phyloP scores from a whole-genome alignment of 2,888 invertebrate genomes.

The Agonum fuliginosum region DNA sequence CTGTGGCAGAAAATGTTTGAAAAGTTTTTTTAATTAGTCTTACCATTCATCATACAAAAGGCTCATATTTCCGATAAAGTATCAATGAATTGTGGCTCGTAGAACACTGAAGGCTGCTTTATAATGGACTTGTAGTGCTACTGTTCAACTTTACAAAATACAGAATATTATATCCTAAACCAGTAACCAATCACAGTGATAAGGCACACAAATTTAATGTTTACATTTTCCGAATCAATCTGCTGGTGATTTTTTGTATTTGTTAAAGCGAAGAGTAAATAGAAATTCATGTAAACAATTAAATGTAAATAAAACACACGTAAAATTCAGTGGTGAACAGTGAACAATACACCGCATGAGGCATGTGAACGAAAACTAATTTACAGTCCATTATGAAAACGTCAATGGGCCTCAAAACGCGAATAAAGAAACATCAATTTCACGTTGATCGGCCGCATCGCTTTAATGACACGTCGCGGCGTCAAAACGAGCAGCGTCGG shows the following conservation, averaged over 20 bases:
- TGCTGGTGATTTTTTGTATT: background rate
- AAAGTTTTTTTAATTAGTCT: constrained; percentile 20
- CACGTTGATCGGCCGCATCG: background rate
- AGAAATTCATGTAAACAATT: background rate
- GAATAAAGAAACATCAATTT: constrained; percentile 1
- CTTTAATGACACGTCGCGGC: background rate
- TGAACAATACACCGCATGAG: no score
- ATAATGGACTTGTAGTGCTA: no score
- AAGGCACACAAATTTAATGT: no score
- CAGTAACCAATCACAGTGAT: constrained; percentile 26
- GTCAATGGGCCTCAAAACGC: background rate
- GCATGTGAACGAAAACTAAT: background rate
- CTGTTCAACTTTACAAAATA: no score
- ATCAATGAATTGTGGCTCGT: constrained; percentile 15
- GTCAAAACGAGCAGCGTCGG: background rate
- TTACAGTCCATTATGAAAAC: background rate
- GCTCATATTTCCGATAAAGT: constrained; percentile 7
- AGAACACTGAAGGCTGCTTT: constrained; percentile 14
- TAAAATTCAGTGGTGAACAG: background rate
- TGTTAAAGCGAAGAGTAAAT: background rate
- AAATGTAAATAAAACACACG: background rate
- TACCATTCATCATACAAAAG: background rate
- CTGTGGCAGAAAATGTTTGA: background rate
- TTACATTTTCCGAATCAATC: no score
- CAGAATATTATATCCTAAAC: no score